Conservation (phyloP, 2,888 invertebrate genomes). For the Oxytorus armatus region DNA sequence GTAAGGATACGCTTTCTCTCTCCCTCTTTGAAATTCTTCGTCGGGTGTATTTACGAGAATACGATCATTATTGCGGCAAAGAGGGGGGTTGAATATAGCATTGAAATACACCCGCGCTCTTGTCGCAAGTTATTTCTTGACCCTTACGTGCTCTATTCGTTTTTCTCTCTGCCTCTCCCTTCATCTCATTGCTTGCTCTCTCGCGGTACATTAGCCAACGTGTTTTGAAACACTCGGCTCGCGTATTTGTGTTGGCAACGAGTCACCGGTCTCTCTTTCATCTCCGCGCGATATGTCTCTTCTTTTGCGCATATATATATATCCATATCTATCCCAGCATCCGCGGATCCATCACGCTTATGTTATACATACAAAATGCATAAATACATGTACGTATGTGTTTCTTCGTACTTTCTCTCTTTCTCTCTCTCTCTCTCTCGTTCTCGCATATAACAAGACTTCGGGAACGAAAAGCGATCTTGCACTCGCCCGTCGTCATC, state of each 20-base stretch:
- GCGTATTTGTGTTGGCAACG: conserved; percentile 83
- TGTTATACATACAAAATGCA: conserved; percentile 35
- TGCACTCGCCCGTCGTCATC: conserved; percentile 58
- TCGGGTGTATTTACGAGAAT: conserved; percentile 24
- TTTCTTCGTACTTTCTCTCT: conserved; percentile 64
- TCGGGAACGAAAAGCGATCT: conserved; percentile 60
- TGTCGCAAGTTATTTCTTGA: conserved; percentile 59
- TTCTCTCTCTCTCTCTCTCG: conserved; percentile 52
- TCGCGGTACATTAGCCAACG: conserved; percentile 82
- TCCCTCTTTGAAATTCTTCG: conserved; percentile 18
- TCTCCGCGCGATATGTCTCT: conserved; percentile 63
- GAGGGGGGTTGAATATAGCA: conserved; percentile 15
- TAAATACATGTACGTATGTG: conserved; percentile 24
- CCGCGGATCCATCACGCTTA: conserved; percentile 17
- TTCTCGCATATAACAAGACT: background rate
- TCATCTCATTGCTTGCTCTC: conserved; percentile 26
- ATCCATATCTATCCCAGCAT: conserved; percentile 28
- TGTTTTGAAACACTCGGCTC: conserved; percentile 83
- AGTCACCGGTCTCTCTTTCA: conserved; percentile 79
- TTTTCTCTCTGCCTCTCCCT: conserved; percentile 38
- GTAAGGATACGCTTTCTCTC: conserved; percentile 29
- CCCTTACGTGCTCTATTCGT: conserved; percentile 11
- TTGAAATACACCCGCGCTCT: conserved; percentile 47
- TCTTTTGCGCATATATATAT: conserved; percentile 1
- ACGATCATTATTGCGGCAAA: conserved; percentile 46